phyloP scores from a whole-genome alignment of 2,888 invertebrate species.

The Dasysyrphus tricinctus region DNA sequence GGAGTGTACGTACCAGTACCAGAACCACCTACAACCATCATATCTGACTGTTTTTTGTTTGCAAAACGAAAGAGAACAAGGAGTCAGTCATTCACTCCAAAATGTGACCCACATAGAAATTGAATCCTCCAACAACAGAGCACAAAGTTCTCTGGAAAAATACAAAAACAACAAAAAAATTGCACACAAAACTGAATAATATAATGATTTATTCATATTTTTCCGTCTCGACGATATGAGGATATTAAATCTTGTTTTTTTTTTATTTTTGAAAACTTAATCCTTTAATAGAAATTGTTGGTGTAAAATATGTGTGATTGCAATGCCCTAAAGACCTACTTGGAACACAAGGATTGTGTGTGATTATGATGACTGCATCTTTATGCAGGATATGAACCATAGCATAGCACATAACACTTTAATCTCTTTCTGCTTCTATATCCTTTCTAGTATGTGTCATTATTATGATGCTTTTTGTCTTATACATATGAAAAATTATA shows the following conservation, averaged over 20 bases:
- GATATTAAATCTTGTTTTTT: slow-evolving; percentile 61
- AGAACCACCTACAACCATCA: background rate
- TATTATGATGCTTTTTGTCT: slow-evolving; percentile 32
- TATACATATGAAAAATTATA: background rate
- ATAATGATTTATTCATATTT: slow-evolving; percentile 65
- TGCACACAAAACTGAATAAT: slow-evolving; percentile 30
- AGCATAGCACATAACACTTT: background rate
- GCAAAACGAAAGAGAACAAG: slow-evolving; percentile 32
- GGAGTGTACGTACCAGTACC: background rate
- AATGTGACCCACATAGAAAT: slow-evolving; percentile 57
- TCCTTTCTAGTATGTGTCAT: slow-evolving; percentile 16
- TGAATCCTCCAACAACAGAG: slow-evolving; percentile 13
- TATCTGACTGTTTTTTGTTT: slow-evolving; percentile 17
- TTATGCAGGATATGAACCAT: slow-evolving; percentile 26
- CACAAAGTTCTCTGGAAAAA: slow-evolving; percentile 5
- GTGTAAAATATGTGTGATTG: slow-evolving; percentile 28
- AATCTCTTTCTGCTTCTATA: background rate
- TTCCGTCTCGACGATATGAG: slow-evolving; percentile 62
- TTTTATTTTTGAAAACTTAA: slow-evolving; percentile 29
- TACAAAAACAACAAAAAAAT: slow-evolving; percentile 15
- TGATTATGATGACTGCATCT: slow-evolving; percentile 60
- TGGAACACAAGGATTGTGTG: slow-evolving; percentile 42
- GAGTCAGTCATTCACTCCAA: slow-evolving; percentile 49
- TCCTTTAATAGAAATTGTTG: slow-evolving; percentile 46
- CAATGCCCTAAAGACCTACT: slow-evolving; percentile 63